A percentile compares a stretch with the other conserved stretches of the same genome.
Evolutionary conservation across 2,888 invertebrate species (phyloP).

Genomic region (Drosophila meridionalis): DNA sequence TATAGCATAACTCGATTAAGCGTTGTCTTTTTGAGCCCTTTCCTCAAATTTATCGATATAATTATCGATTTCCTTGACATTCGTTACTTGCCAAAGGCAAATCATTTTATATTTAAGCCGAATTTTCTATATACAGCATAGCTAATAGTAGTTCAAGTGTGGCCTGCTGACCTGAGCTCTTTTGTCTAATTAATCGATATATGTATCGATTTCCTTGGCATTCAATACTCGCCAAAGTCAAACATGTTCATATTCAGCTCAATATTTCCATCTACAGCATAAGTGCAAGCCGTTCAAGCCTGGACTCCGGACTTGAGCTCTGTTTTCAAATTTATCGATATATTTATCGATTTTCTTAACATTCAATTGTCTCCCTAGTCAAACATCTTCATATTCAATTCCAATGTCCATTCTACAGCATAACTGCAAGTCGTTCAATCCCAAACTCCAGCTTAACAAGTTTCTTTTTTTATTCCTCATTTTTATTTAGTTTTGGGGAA

Average conservation of each 20-base stretch:
- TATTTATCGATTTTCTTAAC: neutral
- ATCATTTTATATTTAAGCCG: too few relatives aligned
- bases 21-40: neutral
- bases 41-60: neutral
- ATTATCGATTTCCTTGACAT: neutral
- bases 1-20: too few relatives aligned
- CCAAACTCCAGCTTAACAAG: neutral
- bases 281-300: too few relatives aligned
- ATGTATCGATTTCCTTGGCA: neutral
- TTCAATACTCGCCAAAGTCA: neutral
- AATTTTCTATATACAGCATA: neutral
- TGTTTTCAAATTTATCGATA: too few relatives aligned
- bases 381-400: neutral
- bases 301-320: too few relatives aligned
- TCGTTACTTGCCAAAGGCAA: too few relatives aligned
- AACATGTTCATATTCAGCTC: too few relatives aligned
- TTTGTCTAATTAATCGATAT: neutral
- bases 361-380: neutral
- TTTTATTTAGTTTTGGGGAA: slow-evolving; percentile 34
- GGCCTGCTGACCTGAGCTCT: too few relatives aligned
- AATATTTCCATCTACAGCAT: too few relatives aligned
- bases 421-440: slow-evolving; percentile 6
- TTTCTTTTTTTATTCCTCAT: slow-evolving; percentile 25
- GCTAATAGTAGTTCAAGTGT: too few relatives aligned
- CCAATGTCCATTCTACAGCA: neutral